Conservation (phyloP, 1,140 invertebrate genomes). For the Rhopalosiphum maidis region DNA sequence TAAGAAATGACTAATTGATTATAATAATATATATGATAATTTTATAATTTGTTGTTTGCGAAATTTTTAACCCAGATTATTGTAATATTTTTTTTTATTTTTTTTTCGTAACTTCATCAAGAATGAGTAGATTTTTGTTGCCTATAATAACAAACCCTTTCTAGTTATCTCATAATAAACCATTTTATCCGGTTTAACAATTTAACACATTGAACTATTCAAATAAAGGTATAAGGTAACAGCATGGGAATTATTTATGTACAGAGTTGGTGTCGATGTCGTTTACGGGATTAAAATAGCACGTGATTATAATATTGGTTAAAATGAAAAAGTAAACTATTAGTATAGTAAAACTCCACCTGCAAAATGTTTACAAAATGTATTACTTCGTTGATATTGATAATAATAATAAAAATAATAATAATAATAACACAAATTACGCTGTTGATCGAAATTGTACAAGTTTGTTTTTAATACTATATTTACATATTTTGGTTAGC, state of each 20-base stretch:
- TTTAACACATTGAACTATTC: not conserved
- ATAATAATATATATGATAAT: conserved; percentile 1
- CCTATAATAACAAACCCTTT: not conserved
- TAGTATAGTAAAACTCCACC: conserved; percentile 30
- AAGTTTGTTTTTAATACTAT: not conserved
- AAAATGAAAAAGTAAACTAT: not conserved
- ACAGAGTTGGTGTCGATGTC: not conserved
- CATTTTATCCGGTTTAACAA: not conserved
- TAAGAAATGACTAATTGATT: conserved; percentile 35
- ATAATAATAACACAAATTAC: not conserved
- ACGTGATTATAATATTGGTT: not conserved
- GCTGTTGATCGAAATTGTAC: conserved; percentile 11
- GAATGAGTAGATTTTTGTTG: conserved; percentile 51
- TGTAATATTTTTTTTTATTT: not conserved
- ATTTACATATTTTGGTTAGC: not conserved
- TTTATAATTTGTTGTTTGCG: conserved; percentile 53
- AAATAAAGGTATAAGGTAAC: conserved; percentile 40
- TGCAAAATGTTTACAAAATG: conserved; percentile 25
- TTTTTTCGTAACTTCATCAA: conserved; percentile 26
- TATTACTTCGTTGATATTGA: conserved; percentile 15
- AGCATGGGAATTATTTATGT: conserved; percentile 42
- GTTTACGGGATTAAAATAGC: not conserved
- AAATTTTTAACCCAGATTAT: conserved; percentile 50
- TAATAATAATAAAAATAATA: not conserved
- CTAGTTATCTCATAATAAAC: not conserved